These are phyloP conservation scores for Sclerurus mexicanus DNA, from an alignment of 2,113 vertebrate genomes.

Conservation along the genomic window DNA sequence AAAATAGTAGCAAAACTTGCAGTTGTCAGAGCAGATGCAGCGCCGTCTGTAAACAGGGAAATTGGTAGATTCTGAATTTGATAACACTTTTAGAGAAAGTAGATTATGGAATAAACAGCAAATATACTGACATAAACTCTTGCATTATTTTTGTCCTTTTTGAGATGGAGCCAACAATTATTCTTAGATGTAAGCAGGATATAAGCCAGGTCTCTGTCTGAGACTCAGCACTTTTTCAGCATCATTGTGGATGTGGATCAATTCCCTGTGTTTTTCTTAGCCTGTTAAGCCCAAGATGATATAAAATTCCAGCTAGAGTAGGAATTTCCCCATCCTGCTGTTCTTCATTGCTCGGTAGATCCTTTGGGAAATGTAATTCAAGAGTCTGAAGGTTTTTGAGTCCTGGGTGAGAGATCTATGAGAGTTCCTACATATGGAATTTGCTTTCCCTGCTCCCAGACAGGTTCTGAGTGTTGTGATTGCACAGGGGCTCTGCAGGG, in stretches of 20 bases:
- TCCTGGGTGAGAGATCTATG: not conserved
- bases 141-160: not conserved
- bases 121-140: not conserved
- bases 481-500: not conserved
- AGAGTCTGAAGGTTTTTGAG: not conserved
- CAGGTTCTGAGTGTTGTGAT: accelerated
- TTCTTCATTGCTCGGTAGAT: not conserved
- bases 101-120: not conserved
- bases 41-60: not conserved
- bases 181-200: not conserved
- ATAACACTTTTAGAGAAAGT: not conserved
- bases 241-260: not conserved
- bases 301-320: not conserved
- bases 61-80: not conserved
- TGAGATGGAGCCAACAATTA: not conserved
- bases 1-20: not conserved
- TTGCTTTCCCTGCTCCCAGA: not conserved
- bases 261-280: not conserved
- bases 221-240: not conserved
- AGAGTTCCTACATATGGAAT: not conserved
- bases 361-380: not conserved
- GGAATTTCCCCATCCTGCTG: not conserved
- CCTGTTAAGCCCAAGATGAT: not conserved
- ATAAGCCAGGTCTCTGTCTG: not conserved
- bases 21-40: slow-evolving; percentile 8